Evolutionary conservation across 2,113 vertebrate species (phyloP).

Genomic region (Tauraco erythrolophus): DNA sequence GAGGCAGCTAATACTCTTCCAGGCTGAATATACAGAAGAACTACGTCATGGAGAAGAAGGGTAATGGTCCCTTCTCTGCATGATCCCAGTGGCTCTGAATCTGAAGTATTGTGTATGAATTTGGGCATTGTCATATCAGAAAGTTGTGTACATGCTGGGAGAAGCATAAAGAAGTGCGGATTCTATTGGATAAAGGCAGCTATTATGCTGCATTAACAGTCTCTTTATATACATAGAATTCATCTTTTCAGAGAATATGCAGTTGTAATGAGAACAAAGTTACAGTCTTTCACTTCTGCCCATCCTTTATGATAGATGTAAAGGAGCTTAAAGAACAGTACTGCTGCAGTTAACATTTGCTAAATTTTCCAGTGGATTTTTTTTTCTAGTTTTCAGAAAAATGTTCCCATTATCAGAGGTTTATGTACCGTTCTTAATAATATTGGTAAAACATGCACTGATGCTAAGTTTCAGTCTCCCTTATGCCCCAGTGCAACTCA

Average conservation of each 20-base stretch:
- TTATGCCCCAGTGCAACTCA: background rate
- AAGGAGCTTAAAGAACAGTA: background rate
- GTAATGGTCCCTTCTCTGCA: background rate
- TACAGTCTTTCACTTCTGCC: background rate
- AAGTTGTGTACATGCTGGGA: background rate
- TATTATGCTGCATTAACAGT: background rate
- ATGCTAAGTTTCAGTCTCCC: background rate
- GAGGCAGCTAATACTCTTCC: constrained; percentile 11
- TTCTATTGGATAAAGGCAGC: background rate
- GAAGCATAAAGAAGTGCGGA: background rate
- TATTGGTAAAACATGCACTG: background rate
- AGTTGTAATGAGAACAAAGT: background rate
- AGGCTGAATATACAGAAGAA: background rate
- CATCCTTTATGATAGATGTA: background rate
- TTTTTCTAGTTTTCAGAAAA: background rate
- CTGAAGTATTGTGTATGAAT: background rate
- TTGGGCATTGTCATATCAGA: background rate
- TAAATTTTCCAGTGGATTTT: background rate
- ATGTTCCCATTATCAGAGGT: background rate
- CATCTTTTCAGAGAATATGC: background rate
- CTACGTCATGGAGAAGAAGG: constrained; percentile 11
- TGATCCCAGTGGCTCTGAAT: background rate
- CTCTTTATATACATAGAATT: background rate
- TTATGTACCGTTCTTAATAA: background rate
- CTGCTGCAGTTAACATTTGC: background rate